Conservation (phyloP, 2,113 vertebrate genomes). For the Menura novaehollandiae region DNA sequence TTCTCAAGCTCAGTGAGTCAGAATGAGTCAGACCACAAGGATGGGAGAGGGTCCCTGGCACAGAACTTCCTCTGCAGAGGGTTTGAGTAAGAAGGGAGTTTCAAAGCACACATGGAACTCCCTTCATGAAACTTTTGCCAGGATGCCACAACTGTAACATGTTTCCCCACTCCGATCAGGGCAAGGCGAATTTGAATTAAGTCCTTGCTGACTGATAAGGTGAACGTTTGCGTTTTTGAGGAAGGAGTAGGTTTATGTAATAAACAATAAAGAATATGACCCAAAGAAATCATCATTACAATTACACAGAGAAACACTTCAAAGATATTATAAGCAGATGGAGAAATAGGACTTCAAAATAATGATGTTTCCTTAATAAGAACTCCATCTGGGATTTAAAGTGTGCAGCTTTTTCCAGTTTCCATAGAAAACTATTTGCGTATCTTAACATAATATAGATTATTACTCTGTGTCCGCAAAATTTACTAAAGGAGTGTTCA, state of each 20-base stretch:
- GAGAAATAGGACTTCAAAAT: slow-evolving; percentile 31
- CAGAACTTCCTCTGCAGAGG: background rate
- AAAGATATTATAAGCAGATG: slow-evolving; percentile 34
- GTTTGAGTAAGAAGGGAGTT: background rate
- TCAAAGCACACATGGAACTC: background rate
- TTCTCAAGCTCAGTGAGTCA: slow-evolving; percentile 20
- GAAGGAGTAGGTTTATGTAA: background rate
- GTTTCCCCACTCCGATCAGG: background rate
- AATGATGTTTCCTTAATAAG: slow-evolving; percentile 44
- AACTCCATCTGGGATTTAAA: slow-evolving; percentile 48
- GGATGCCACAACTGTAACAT: background rate
- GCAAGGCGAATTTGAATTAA: background rate
- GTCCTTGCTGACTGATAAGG: background rate
- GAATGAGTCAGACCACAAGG: slow-evolving; percentile 37
- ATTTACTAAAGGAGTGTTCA: background rate
- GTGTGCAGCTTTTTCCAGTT: slow-evolving; percentile 35
- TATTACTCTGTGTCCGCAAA: background rate
- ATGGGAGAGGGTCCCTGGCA: background rate
- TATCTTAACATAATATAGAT: slow-evolving; percentile 36
- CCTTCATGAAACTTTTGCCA: background rate
- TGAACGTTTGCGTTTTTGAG: background rate
- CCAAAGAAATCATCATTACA: background rate
- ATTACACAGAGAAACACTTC: background rate
- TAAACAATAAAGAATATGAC: background rate
- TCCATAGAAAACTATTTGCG: slow-evolving; percentile 49